Conservation (phyloP, 2,888 invertebrate species). For the Drosophila birchii region DNA sequence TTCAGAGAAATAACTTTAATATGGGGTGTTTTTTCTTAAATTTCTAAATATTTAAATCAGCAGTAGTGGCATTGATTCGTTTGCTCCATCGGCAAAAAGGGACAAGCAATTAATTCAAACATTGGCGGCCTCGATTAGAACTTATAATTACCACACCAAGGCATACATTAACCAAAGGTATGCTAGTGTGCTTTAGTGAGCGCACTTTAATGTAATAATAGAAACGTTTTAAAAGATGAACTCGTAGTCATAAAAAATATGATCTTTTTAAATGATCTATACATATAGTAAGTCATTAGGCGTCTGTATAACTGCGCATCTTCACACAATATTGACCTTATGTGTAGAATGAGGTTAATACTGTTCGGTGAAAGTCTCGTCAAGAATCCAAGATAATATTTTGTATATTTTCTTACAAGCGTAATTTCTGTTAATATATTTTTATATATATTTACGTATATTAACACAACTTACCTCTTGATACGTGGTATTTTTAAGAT, state of each 20-base stretch:
- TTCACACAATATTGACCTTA: slow-evolving; percentile 4
- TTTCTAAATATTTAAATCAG: slow-evolving; percentile 50
- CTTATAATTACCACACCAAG: slow-evolving; percentile 91
- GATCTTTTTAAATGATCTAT: slow-evolving; percentile 35
- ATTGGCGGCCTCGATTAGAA: slow-evolving; percentile 88
- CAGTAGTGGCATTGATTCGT: slow-evolving; percentile 71
- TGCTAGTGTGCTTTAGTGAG: slow-evolving; percentile 85
- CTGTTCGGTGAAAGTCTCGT: slow-evolving; percentile 6
- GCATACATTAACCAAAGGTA: slow-evolving; percentile 91
- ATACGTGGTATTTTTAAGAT: slow-evolving; percentile 50
- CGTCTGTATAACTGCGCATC: slow-evolving; percentile 39
- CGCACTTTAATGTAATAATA: slow-evolving; percentile 45
- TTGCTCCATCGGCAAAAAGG: slow-evolving; percentile 77
- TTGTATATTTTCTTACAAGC: slow-evolving; percentile 39
- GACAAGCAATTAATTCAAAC: slow-evolving; percentile 87
- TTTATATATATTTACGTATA: slow-evolving; percentile 36
- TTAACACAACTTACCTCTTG: slow-evolving; percentile 46
- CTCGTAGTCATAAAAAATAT: slow-evolving; percentile 45
- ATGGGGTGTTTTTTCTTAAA: not conserved
- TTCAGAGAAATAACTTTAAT: not conserved
- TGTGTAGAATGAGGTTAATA: not conserved
- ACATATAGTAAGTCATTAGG: slow-evolving; percentile 32
- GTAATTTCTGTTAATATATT: slow-evolving; percentile 46
- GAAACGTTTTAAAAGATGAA: slow-evolving; percentile 64
- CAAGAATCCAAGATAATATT: slow-evolving; percentile 37